Evolutionary conservation across 2,888 invertebrate species (phyloP).

Genomic region (Tenthredo livida): DNA sequence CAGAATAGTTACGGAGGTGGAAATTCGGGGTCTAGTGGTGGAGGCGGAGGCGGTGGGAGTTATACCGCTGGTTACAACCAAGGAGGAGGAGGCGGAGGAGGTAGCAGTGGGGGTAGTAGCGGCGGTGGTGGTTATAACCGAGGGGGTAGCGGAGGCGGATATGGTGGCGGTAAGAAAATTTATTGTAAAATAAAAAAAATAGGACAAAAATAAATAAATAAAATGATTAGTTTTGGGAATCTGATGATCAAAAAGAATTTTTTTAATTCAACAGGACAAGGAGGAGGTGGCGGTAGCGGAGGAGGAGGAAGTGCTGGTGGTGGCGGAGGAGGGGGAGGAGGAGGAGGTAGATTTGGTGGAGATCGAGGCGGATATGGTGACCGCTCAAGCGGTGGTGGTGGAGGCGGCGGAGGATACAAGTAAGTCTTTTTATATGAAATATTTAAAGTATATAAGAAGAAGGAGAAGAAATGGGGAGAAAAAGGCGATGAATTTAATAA

Average conservation of each 20-base stretch:
- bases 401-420: conserved; percentile 75
- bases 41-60: conserved; percentile 27
- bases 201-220: no score
- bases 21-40: conserved; percentile 43
- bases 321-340: conserved; percentile 66
- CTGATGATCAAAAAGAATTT: no score
- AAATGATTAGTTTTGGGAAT: no score
- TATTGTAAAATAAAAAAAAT: background rate
- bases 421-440: conserved; percentile 70
- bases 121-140: conserved; percentile 74
- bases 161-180: conserved; percentile 65
- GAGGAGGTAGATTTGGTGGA: conserved; percentile 68
- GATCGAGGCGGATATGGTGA: conserved; percentile 80
- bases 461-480: conserved; percentile 51
- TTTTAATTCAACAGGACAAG: conserved; percentile 77
- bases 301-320: conserved; percentile 52
- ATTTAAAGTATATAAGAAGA: conserved; percentile 40
- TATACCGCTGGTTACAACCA: conserved; percentile 78
- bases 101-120: conserved; percentile 77
- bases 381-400: conserved; percentile 70
- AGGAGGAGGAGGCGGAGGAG: conserved; percentile 78
- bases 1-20: conserved; percentile 68
- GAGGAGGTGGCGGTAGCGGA: conserved; percentile 73
- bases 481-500: conserved; percentile 61
- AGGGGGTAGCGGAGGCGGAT: conserved; percentile 74